Base-by-base conservation (phyloP, 2,888 invertebrate genomes). In the Plagiodera versicolora region DNA sequence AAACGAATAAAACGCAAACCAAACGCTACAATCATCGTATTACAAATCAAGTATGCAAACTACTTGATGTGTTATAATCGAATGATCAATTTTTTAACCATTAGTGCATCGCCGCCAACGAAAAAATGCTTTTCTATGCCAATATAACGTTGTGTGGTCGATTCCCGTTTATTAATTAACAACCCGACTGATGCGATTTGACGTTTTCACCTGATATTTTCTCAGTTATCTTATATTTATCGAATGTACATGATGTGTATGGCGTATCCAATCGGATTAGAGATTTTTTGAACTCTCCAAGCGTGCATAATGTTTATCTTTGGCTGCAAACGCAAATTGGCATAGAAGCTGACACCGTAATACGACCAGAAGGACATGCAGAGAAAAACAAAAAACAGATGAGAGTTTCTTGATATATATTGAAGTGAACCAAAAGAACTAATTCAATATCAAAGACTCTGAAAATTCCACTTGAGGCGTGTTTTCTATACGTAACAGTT, bases 71-170 rank as follows among this genome's bases (percentile, higher is more conserved):
- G 53, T 53, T 39, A 53, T 58, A 58, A 58, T 58, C 52, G 35
- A 54, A 58, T 58, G 53, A 58, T 35, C 16, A 9, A 54, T 58
- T 58, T 58, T n/a, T 58, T 49, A 53, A 17, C 48, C 18, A 56
- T 60, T 49, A 50, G 24, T 47, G 24, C 51, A 54, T 60, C 56
- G 45, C 52, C 51, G 45, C 47, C 50, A 19, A 16, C 32, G 56
- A 55, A 60, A 60, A 45, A 30, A 18, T 16, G 19, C 32, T 54
- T 52, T 61, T 58, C 44, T 46, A 39, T 56, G 45, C 50, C 46
- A 30, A 47, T 51, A 54, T 61, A 61, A 55, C 61, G 61, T 61
- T 61, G 61, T 61, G 61, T 61, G 61, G 61, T 61, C 61, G 44
- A 32, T 49, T 61, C 44, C 61, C 61, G 61, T 61, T 61, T 53